Conservation (phyloP, 2,888 invertebrate genomes). For the Chrysolina americana region DNA sequence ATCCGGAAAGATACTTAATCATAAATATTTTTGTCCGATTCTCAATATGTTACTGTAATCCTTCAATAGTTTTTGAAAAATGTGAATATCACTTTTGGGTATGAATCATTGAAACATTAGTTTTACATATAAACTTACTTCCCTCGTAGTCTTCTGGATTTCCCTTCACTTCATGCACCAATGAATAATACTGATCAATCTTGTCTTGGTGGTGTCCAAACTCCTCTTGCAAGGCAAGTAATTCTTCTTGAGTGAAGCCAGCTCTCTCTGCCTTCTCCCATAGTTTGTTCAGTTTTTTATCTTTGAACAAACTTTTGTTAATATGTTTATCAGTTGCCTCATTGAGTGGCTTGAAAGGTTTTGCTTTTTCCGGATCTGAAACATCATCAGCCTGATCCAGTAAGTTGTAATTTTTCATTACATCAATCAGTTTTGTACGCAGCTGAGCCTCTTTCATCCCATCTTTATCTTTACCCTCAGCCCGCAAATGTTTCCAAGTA, state of each 20-base stretch:
- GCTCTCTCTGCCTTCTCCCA: constrained; percentile 92
- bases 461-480: constrained; percentile 89
- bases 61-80: background rate
- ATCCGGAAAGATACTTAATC: too few relatives aligned
- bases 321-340: constrained; percentile 75
- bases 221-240: constrained; percentile 88
- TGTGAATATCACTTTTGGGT: background rate
- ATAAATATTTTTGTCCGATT: too few relatives aligned
- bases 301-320: constrained; percentile 87
- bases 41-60: too few relatives aligned
- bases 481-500: constrained; percentile 83
- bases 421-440: constrained; percentile 83
- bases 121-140: constrained; percentile 72
- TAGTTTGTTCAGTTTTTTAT: constrained; percentile 89
- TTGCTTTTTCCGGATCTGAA: constrained; percentile 73
- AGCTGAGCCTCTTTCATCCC: constrained; percentile 87
- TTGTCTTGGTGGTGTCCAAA: constrained; percentile 94
- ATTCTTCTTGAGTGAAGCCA: constrained; percentile 89
- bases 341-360: constrained; percentile 71
- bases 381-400: constrained; percentile 85
- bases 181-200: constrained; percentile 88
- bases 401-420: constrained; percentile 87
- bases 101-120: constrained; percentile 27
- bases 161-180: constrained; percentile 80
- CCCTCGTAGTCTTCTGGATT: constrained; percentile 76